Base-by-base conservation (phyloP, 2,113 vertebrate species). In the Tringa solitaria region DNA sequence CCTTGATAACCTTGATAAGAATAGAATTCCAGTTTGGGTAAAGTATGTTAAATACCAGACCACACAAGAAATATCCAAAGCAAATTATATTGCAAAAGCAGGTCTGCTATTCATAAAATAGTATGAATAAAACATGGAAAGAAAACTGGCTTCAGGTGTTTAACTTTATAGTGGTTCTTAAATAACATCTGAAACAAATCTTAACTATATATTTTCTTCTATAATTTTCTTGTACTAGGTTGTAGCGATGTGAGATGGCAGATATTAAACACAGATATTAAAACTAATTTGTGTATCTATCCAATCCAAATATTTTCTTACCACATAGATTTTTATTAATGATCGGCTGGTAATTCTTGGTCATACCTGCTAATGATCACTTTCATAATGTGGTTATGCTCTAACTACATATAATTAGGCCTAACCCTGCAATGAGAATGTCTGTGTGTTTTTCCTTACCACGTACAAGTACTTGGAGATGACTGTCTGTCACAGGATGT, bases 101-200 rank as follows among this genome's bases (percentile, higher is more conserved):
- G 30, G 8, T 79, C 81, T 93, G 92, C 28, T 89, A 0, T 89
- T 72, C 9, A 33, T 94, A 78, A 89, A 72, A 45, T 7, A 74
- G 8, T 56, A 54, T 77, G 39, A 92, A 39, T 74, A 70, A 85
- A 94, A 59, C 35, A n/a, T 76, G 64, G 45, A 51, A 88, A 76
- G 54, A 80, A 80, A 86, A 94, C 32, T 74, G 59, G 19, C 94
- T 92, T 87, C 87, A 81, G 79, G 82, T 87, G 70, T 85, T 73
- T 60, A 83, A 48, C 21, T 76, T 76, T 79, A 50, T 0, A 75
- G 22, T 50, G 11, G 8, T 93, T 84, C 65, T 79, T 87, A 60
- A 81, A 53, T 59, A 91, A 61, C 61, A 61, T 85, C 81, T 87
- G 86, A 89, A 95, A 83, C 41, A 81, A 84, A 65, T 75, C 43